Evolutionary conservation across 1,140 invertebrate genomes (phyloP).

Genomic region (Drosophila subpulchrella): DNA sequence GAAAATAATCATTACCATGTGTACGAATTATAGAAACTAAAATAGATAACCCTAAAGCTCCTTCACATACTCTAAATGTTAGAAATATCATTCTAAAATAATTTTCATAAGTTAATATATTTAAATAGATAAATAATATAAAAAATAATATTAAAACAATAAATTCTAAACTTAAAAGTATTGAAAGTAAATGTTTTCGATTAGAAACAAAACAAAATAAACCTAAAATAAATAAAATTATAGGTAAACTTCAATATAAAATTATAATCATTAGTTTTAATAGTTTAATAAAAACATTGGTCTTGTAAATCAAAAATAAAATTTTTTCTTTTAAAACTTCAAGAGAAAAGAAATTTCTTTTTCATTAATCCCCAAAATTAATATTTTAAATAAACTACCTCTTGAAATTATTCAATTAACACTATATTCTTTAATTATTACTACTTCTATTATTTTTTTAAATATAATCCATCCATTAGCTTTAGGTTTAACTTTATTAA

Average conservation of each 20-base stretch:
- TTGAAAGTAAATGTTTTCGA: slow-evolving; percentile 8
- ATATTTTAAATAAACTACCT: slow-evolving; percentile 86
- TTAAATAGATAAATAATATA: slow-evolving; percentile 11
- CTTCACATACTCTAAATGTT: slow-evolving; percentile 87
- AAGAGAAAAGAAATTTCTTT: slow-evolving; percentile 85
- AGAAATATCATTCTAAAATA: slow-evolving; percentile 85
- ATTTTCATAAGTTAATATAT: slow-evolving; percentile 7
- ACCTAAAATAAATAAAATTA: slow-evolving; percentile 85
- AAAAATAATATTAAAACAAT: slow-evolving; percentile 10
- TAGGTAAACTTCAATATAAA: slow-evolving; percentile 79
- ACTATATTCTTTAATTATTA: slow-evolving; percentile 71
- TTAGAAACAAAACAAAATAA: slow-evolving; percentile 84
- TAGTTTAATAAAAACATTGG: slow-evolving; percentile 87
- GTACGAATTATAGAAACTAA: slow-evolving; percentile 86
- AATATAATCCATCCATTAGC: slow-evolving; percentile 85
- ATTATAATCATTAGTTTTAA: slow-evolving; percentile 85
- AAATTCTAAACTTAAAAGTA: slow-evolving; percentile 10
- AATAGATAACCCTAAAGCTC: slow-evolving; percentile 86
- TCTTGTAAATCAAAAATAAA: slow-evolving; percentile 87
- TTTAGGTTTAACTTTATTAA: slow-evolving; percentile 85
- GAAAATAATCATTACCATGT: slow-evolving; percentile 86
- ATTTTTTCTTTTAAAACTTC: slow-evolving; percentile 85
- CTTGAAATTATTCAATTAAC: slow-evolving; percentile 85
- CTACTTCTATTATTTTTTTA: slow-evolving; percentile 73
- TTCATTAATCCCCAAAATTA: slow-evolving; percentile 87